Base-by-base conservation (phyloP, 2,888 invertebrate species). In the Aporophyla nigra region DNA sequence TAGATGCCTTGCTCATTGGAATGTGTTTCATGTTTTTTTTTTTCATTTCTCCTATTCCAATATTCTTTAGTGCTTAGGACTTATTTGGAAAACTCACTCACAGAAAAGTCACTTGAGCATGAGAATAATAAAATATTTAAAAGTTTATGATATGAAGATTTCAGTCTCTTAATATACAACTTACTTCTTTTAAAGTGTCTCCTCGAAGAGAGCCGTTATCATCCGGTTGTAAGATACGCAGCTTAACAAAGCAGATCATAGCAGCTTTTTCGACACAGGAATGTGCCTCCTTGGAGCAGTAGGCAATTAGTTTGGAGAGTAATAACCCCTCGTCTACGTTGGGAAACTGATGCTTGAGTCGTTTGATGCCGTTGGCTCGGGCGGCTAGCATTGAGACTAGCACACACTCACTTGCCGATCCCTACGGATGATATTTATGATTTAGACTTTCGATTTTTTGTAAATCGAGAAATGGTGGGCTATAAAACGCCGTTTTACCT, bases 361-460 rank as follows among this genome's bases (percentile, higher is more conserved):
- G 97, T 91, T 98, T 98, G 84, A 99, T 97, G 43, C 98, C 98
- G 93, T 98, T 98, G 24, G 99, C 99, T 88, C 99, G 97, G 1
- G 99, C 99, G 0, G 99, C 99, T 84, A 99, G 93, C 98, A 99
- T 98, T 59, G 98, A 98, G 16, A 99, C 99, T 80, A 99, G 97
- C 72, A 99, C 98, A 92, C 99, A 99, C 94, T 99, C 99, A 90
- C 99, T 99, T 10, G 99, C 99, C 1, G 99, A 99, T 10, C 99
- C 99, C 99, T 99, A 93, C 1, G 82, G 76, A 65, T 24, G 0
- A 65, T 27, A 54, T 62, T 54, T 0, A 14, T 27, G n/a, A 53
- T 58, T 33, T 58, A 40, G 19, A 53, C n/a, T 56, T 21, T 46
- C 6, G 4, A 53, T 33, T 6, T 6, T 5, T 53, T 56, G 27